Evolutionary conservation across 2,113 vertebrate genomes (phyloP).

Genomic region (Microtus oregoni): DNA sequence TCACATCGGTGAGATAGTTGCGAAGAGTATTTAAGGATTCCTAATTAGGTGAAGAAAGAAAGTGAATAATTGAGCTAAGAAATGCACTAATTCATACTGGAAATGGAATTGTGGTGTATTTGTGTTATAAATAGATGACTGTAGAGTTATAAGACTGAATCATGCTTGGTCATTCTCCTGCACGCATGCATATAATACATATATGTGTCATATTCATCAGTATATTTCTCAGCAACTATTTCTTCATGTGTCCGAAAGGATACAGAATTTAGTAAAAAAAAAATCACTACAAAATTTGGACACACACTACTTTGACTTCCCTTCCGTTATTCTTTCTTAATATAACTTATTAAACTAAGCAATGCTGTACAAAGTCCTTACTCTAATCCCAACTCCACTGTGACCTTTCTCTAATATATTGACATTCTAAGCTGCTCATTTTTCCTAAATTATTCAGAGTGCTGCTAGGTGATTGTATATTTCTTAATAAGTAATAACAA

Average conservation of each 20-base stretch:
- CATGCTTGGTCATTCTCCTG: background rate
- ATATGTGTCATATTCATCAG: fast-evolving
- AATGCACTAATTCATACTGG: slow-evolving; percentile 25
- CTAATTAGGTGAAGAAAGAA: slow-evolving; percentile 26
- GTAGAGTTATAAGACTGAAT: background rate
- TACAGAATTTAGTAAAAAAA: background rate
- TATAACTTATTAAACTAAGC: background rate
- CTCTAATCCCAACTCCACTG: background rate
- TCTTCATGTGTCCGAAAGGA: background rate
- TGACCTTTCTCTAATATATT: background rate
- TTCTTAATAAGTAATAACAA: slow-evolving; percentile 14
- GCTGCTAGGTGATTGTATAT: background rate
- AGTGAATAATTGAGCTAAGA: slow-evolving; percentile 9
- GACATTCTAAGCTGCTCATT: background rate
- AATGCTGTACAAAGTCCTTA: background rate
- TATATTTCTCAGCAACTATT: background rate
- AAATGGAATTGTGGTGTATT: slow-evolving; percentile 4
- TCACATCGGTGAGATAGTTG: slow-evolving; percentile 33
- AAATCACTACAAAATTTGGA: background rate
- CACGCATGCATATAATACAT: background rate
- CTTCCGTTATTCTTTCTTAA: background rate
- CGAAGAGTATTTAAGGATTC: slow-evolving; percentile 19
- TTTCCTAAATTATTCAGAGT: background rate
- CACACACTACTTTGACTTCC: background rate
- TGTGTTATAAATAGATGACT: slow-evolving; percentile 7